These are phyloP conservation scores for Xylocampa areola DNA, from an alignment of 2,888 invertebrate species.

Conservation along the genomic window DNA sequence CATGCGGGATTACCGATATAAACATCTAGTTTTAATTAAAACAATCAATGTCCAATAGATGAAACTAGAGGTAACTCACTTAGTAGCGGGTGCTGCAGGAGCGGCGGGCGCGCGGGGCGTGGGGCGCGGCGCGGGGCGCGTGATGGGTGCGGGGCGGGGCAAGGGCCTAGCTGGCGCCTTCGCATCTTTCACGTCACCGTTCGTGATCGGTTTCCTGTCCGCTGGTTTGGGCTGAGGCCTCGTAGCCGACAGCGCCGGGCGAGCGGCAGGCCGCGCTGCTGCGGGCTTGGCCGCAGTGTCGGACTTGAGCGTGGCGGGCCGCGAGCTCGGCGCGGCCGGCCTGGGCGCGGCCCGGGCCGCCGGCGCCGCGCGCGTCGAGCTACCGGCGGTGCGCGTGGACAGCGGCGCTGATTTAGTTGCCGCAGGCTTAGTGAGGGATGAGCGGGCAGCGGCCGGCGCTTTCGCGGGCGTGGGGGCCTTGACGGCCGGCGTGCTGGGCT, in stretches of 20 bases:
- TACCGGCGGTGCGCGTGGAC: conserved; percentile 38
- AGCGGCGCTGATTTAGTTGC: conserved; percentile 41
- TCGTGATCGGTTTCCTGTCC: conserved; percentile 88
- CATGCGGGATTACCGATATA: background rate
- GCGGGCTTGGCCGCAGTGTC: conserved; percentile 48
- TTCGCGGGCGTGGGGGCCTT: conserved; percentile 53
- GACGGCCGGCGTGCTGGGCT: conserved; percentile 60
- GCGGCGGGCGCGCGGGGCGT: conserved; percentile 55
- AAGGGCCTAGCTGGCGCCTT: conserved; percentile 63
- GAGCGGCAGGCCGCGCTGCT: conserved; percentile 52
- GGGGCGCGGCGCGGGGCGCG: conserved; percentile 60
- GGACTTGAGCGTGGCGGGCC: conserved; percentile 41
- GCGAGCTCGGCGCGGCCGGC: conserved; percentile 41
- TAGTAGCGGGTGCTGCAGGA: conserved; percentile 57
- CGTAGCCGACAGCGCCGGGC: conserved; percentile 63
- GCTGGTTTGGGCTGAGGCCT: conserved; percentile 64
- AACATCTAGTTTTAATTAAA: background rate
- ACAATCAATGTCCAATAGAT: background rate
- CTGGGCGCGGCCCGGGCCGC: conserved; percentile 42
- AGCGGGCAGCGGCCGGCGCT: conserved; percentile 37
- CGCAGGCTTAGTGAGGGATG: conserved; percentile 39
- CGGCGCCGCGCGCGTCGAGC: conserved; percentile 28
- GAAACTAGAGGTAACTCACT: conserved; percentile 60
- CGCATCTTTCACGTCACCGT: conserved; percentile 87
- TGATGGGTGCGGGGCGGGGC: conserved; percentile 57